Evolutionary conservation across 2,113 vertebrate genomes (phyloP), one percentile per base, ranked within the genome.

Genomic region (Prionailurus viverrinus): DNA sequence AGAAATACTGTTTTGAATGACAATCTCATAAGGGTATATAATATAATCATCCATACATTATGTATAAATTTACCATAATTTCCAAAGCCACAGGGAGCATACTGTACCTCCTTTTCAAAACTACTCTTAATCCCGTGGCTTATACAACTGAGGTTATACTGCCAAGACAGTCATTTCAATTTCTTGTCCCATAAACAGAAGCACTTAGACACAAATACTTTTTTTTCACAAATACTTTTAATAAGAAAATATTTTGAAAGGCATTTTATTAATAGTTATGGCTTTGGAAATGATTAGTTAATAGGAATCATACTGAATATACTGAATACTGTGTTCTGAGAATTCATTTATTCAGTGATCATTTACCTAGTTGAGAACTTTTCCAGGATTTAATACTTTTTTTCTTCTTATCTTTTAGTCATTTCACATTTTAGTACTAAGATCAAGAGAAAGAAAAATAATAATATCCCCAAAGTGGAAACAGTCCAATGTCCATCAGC

Each of bases 41-140:
- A 71, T 87, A 41, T 36, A 94, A 94, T 91, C 88, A 88, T 80
- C 94, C 74, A 91, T 96, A 96, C 51, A 76, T 97, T 88, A 73
- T 36, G 10, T 76, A 95, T 84, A 95, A 96, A 96, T 96, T 96
- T 89, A 65, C 58, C 58, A 89, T 94, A n/a, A 80, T 95, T 94
- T 92, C 58, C 94, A 94, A 92, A 94, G 84, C 84, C 90, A 89
- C 66, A 55, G 25, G 90, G 80, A 97, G 94, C 69, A 97, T 55
- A 86, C 36, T 61, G 55, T 81, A 86, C 74, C 48, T 91, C 74
- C 61, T 95, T 96, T 69, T 95, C 69, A 90, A 93, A 95, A 97
- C 97, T 94, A 97, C 95, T 98, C 83, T 81, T 96, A 98, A 97
- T 96, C 94, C 90, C 39, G 96, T 97, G 97, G 87, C 58, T 97